Conservation (phyloP, 2,888 invertebrate species). For the Plebejus melissa region DNA sequence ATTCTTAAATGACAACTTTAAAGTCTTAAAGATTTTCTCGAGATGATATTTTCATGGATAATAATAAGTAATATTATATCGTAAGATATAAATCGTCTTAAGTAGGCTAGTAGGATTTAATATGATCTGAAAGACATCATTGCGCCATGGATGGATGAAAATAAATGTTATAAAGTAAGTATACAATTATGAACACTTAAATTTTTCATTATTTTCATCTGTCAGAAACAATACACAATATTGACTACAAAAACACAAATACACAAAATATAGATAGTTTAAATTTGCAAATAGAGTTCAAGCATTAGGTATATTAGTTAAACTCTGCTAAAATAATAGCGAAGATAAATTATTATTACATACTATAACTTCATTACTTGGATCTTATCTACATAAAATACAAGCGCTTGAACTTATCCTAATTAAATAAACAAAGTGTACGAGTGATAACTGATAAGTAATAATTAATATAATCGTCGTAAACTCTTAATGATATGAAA, state of each 20-base stretch:
- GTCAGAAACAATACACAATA: no score
- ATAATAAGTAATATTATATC: not conserved
- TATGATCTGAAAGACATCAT: no score
- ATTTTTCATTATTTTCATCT: no score
- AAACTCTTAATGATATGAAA: constrained; percentile 1
- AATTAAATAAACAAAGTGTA: not conserved
- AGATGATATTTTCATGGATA: not conserved
- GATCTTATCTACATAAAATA: not conserved
- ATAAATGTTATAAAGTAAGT: no score
- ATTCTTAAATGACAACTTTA: not conserved
- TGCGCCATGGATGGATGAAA: no score
- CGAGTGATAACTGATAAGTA: not conserved
- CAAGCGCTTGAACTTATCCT: not conserved
- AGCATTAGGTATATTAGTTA: not conserved
- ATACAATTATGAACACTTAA: no score
- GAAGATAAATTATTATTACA: no score
- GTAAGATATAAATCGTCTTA: not conserved
- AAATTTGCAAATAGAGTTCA: not conserved
- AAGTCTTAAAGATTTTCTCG: not conserved
- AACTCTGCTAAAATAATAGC: no score
- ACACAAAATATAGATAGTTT: not conserved
- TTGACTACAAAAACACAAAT: no score
- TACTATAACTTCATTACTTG: not conserved
- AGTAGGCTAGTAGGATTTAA: no score
- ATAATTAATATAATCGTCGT: no score